Base-by-base conservation (phyloP, 2,797 vertebrate genomes). In the Triplophysa yarkandensis region DNA sequence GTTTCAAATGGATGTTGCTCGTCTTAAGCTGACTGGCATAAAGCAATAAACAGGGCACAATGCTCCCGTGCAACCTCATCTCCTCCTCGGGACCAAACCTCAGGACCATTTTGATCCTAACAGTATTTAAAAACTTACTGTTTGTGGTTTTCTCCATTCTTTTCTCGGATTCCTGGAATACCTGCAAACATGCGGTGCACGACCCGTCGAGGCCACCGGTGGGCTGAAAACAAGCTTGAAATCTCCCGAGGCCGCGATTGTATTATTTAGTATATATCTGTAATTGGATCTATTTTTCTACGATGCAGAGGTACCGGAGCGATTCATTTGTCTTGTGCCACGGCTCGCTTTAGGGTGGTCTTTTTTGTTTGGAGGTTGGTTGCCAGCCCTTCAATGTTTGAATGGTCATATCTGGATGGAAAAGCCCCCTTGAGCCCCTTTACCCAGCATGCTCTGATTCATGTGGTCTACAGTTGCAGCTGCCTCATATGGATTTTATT, bases 1-100 rank as follows among this genome's bases (percentile, higher is more conserved):
- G 88, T 89, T 90, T 88, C 89, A 87, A 79, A 87, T 86, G 72
- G 79, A 84, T 86, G 87, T 91, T 88, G 88, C 83, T 84, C 85
- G 55, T 87, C 86, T 81, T 82, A 71, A 84, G 77, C 79, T 78
- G 80, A 82, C 84, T 89, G 87, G 87, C 89, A 90, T 84, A 88
- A 88, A 89, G 85, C 87, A 90, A 90, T 89, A 92, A 92, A 90
- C 87, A 88, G 81, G 76, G 78, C 1, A 13, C 41, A 27, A 32
- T 41, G 27, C 52, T 79, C 36, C 30, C 50, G 66, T 39, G 65
- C 10, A 34, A 48, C 27, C 13, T 32, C 46, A 21, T 46, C 36
- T 28, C 14, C 34, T 39, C 28, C 32, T 71, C 43, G 9, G 28
- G n/a, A n/a, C n/a, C 2, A 36, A 16, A 10, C 21, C 48, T n/a